Evolutionary conservation across 1,140 invertebrate genomes (phyloP), one percentile per base, ranked within the genome.

Genomic region (Lineus longissimus): DNA sequence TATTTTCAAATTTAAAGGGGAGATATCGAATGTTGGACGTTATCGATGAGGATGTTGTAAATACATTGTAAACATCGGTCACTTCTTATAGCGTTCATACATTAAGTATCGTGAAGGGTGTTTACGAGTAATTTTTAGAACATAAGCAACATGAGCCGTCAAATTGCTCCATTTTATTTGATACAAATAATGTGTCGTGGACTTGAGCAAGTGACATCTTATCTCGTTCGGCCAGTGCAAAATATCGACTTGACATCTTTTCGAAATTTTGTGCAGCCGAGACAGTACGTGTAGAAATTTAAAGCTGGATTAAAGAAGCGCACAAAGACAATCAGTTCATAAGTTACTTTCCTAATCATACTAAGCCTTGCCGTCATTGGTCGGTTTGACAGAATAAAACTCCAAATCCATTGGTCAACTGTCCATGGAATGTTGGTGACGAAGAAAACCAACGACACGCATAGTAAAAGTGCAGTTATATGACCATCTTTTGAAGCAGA

Each of bases 201-300:
- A 7, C 33, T 36, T 36, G 15, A 36, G 15, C 4, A 36, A 7
- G 15, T 36, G 4, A 4, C 15, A 7, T 36, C 33, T 4, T 4
- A 7, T 36, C 15, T 36, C 6, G 15, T 36, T 36, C 15, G 15
- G 15, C 4, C 33, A 15, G 4, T 4, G n/a, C 47, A 51, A 51
- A 51, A 51, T n/a, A 51, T 23, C 4, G 9, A 4, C 19, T 19
- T 23, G 47, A 51, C n/a, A n/a, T 51, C 47, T n/a, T 51, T 51
- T 23, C 47, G 6, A n/a, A 51, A 51, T 27, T 51, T 51, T 51
- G 4, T n/a, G n/a, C 47, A 19, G 9, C 6, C n/a, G 4, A 51
- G n/a, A 51, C 47, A 7, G n/a, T 51, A 51, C n/a, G n/a, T 27
- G 25, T 51, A 51, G n/a, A 51, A 51, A n/a, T 51, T 51, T 7